Evolutionary conservation across 2,113 vertebrate species (phyloP).

Genomic region (Zootoca vivipara): DNA sequence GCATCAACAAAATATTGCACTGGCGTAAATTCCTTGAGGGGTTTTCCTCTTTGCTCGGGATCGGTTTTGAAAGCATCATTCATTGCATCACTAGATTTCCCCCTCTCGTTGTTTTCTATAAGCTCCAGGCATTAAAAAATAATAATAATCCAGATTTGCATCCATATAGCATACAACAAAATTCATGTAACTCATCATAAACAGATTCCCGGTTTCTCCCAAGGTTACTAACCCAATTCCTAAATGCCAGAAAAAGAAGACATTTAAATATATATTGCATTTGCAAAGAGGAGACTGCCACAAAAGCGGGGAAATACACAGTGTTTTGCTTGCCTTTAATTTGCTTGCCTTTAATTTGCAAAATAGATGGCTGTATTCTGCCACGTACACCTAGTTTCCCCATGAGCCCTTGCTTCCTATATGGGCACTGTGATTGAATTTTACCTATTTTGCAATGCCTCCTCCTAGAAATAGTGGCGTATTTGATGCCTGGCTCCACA

Average conservation of each 20-base stretch:
- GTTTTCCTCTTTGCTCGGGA: not conserved
- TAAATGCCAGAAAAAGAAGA: not conserved
- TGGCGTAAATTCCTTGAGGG: not conserved
- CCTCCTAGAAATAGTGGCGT: not conserved
- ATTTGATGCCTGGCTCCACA: not conserved
- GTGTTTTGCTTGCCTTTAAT: not conserved
- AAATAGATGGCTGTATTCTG: not conserved
- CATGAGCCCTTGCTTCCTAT: not conserved
- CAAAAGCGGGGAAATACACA: not conserved
- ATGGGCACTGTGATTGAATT: not conserved
- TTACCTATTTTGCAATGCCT: not conserved
- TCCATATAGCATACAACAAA: not conserved
- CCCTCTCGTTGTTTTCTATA: not conserved
- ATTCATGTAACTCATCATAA: not conserved
- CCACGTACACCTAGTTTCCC: not conserved
- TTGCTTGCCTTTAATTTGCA: slow-evolving; percentile 8
- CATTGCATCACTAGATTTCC: not conserved
- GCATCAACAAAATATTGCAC: not conserved
- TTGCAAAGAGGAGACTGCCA: not conserved
- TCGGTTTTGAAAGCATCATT: not conserved
- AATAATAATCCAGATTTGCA: not conserved
- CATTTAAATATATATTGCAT: not conserved
- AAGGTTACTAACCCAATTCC: slow-evolving; percentile 18
- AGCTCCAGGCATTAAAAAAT: not conserved
- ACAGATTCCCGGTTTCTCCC: slow-evolving; percentile 1